These are phyloP conservation scores for Oncorhynchus nerka DNA, from an alignment of 2,113 vertebrate genomes.

Conservation along the genomic window DNA sequence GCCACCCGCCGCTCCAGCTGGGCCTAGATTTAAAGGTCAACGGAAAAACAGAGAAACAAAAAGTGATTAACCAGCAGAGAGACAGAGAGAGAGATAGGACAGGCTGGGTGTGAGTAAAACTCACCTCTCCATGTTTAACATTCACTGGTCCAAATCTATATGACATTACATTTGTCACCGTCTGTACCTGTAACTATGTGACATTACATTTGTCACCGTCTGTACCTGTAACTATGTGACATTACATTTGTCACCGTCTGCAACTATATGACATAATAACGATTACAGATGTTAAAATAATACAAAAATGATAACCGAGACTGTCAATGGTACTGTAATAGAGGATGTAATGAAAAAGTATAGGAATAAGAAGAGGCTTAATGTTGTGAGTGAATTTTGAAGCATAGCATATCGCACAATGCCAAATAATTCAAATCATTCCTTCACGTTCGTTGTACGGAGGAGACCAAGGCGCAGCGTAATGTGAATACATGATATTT, in stretches of 20 bases:
- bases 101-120: neutral
- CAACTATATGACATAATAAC: neutral
- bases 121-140: neutral
- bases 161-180: neutral
- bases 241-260: neutral
- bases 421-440: too few relatives aligned
- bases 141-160: neutral
- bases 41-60: constrained; percentile 7
- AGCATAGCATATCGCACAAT: too few relatives aligned
- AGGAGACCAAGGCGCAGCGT: too few relatives aligned
- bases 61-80: neutral
- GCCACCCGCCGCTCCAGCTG: neutral
- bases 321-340: too few relatives aligned
- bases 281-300: too few relatives aligned
- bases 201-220: neutral
- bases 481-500: too few relatives aligned
- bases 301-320: too few relatives aligned
- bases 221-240: neutral
- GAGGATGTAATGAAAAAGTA: too few relatives aligned
- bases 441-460: too few relatives aligned
- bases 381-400: too few relatives aligned
- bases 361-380: too few relatives aligned
- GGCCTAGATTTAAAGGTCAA: constrained; percentile 13
- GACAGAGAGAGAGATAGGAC: neutral
- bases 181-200: too few relatives aligned